Base-by-base conservation (phyloP, 2,113 vertebrate species). In the Pungitius pungitius region DNA sequence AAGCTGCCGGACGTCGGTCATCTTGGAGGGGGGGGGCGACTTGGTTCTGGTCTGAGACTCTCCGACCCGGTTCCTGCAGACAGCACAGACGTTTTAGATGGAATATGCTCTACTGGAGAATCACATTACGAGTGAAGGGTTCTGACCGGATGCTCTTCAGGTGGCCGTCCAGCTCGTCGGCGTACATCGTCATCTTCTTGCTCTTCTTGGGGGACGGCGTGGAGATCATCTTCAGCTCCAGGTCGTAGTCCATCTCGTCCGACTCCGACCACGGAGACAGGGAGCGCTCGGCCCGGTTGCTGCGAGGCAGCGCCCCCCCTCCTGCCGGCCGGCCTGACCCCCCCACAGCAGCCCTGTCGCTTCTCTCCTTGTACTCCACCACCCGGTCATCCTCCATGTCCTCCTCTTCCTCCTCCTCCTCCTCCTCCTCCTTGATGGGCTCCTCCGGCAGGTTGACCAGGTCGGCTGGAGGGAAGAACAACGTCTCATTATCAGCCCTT, bases 181-280 rank as follows among this genome's bases (percentile, higher is more conserved):
- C 97, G 64, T 99, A 99, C 98, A 99, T 99, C 0, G 98, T 99
- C 98, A 99, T 99, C 90, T 99, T 99, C 95, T 97, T 96, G 93
- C 95, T 98, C 81, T 99, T 99, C 87, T 99, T 99, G 22, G 97
- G 97, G 1, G 97, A 99, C 0, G 98, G 97, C 0, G 97, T 98
- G 3, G 98, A 99, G 68, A 99, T 99, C 98, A 99, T 99, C 90
- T 98, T 99, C 78, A 99, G 91, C 82, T 99, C 98, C 17, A 99
- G 94, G 78, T 99, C 98, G 39, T 99, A 99, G 91, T 99, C 98
- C 98, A 99, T 99, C 82, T 99, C 97, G 13, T 99, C 97, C 0
- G 97, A 99, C 89, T 98, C 97, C 0, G 97, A 98, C 37, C 92
- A 94, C 1, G 94, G 95, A 0, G 93, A 91, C 0, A 90, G 83